Percentiles rank a stretch among this genome's conserved stretches.
Evolutionary conservation across 2,888 invertebrate species (phyloP).

Genomic region (Protonemura montana): DNA sequence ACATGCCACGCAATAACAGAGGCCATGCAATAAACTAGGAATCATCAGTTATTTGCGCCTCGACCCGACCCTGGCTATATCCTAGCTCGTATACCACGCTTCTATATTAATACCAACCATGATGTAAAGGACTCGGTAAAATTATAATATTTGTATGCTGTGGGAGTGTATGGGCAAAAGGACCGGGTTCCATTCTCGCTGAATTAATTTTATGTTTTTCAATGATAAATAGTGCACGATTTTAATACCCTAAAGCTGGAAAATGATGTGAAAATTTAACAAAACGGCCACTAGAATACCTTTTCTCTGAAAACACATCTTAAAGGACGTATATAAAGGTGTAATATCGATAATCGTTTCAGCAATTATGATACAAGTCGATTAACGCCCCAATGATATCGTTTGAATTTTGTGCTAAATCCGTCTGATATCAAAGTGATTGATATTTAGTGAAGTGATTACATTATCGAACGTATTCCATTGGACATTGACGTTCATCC

Average conservation of each 20-base stretch:
- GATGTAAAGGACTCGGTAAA: not conserved
- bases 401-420: too few relatives aligned
- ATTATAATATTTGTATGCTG: slow-evolving; percentile 12
- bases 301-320: too few relatives aligned
- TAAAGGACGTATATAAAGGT: too few relatives aligned
- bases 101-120: not conserved
- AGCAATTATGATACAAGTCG: too few relatives aligned
- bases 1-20: slow-evolving; percentile 7
- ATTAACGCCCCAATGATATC: too few relatives aligned
- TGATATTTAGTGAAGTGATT: not conserved
- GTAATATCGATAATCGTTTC: too few relatives aligned
- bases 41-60: not conserved
- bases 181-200: not conserved
- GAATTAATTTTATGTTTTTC: not conserved
- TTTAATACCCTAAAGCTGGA: not conserved
- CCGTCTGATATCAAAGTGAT: too few relatives aligned
- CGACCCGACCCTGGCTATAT: not conserved
- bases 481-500: not conserved
- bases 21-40: slow-evolving; percentile 2
- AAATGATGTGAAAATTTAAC: too few relatives aligned
- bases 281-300: too few relatives aligned
- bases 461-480: not conserved
- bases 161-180: not conserved
- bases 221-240: not conserved
- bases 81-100: not conserved